Evolutionary conservation across 2,888 invertebrate species (phyloP).

Genomic region (Nebria salina): DNA sequence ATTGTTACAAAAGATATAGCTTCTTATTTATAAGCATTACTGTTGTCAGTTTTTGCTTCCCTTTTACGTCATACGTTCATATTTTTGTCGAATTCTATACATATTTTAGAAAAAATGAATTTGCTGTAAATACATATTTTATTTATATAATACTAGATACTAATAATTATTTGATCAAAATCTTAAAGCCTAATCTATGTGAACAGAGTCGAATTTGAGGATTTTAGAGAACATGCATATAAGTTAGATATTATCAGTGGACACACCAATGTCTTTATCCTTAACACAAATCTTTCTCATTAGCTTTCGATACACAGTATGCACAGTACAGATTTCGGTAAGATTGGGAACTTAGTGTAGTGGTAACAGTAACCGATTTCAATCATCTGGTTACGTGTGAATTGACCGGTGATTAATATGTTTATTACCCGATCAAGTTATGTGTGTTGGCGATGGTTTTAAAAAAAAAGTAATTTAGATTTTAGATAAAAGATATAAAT

Average conservation of each 20-base stretch:
- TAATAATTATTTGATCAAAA: not conserved
- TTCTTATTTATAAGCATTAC: no score
- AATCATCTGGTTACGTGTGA: slow-evolving; percentile 29
- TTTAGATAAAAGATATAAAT: slow-evolving; percentile 16
- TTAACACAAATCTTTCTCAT: not conserved
- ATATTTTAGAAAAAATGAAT: no score
- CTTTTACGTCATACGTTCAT: no score
- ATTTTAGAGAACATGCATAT: not conserved
- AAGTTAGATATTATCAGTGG: not conserved
- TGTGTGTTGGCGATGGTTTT: slow-evolving; percentile 34
- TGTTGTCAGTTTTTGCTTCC: no score
- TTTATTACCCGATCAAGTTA: slow-evolving; percentile 27
- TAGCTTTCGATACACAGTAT: not conserved
- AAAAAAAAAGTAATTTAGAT: slow-evolving; percentile 34
- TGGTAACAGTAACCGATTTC: slow-evolving; percentile 8
- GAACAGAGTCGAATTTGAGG: not conserved
- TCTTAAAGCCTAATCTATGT: not conserved
- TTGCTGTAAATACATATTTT: no score
- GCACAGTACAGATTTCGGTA: not conserved
- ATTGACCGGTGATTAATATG: slow-evolving; percentile 41
- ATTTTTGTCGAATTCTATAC: no score
- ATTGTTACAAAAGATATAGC: no score
- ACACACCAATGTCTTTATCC: not conserved
- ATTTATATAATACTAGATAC: not conserved
- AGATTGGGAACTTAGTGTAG: not conserved